These are phyloP conservation scores for Falco columbarius DNA, from an alignment of 2,797 vertebrate genomes.

Conservation along the genomic window DNA sequence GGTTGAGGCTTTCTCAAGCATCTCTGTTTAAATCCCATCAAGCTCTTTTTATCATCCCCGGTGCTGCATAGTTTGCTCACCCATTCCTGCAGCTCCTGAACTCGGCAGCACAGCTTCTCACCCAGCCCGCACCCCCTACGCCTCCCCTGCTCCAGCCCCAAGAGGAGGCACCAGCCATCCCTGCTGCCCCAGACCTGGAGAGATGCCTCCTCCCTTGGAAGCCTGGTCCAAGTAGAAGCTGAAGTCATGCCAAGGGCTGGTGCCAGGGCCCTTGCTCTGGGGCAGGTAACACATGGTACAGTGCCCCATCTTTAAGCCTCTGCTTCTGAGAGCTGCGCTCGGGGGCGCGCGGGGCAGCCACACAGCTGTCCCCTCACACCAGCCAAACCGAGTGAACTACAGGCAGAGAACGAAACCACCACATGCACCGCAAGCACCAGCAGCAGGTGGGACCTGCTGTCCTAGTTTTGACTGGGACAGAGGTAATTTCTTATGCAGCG, in stretches of 20 bases:
- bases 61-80: not conserved
- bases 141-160: not conserved
- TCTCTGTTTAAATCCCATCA: not conserved
- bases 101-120: not conserved
- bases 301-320: not conserved
- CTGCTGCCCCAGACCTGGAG: not conserved
- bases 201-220: not conserved
- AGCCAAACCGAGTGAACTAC: no score
- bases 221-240: not conserved
- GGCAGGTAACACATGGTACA: no score
- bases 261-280: no score
- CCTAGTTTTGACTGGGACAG: no score
- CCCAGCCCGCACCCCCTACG: not conserved
- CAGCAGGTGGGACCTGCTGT: no score
- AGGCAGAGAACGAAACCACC: no score
- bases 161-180: rapidly evolving
- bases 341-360: not conserved
- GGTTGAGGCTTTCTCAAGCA: not conserved
- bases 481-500: no score
- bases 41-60: not conserved
- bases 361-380: not conserved
- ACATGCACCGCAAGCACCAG: no score
- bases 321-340: not conserved
- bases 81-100: not conserved
- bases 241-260: rapidly evolving